Conservation (phyloP, 2,797 vertebrate genomes). For the Oreortyx pictus region DNA sequence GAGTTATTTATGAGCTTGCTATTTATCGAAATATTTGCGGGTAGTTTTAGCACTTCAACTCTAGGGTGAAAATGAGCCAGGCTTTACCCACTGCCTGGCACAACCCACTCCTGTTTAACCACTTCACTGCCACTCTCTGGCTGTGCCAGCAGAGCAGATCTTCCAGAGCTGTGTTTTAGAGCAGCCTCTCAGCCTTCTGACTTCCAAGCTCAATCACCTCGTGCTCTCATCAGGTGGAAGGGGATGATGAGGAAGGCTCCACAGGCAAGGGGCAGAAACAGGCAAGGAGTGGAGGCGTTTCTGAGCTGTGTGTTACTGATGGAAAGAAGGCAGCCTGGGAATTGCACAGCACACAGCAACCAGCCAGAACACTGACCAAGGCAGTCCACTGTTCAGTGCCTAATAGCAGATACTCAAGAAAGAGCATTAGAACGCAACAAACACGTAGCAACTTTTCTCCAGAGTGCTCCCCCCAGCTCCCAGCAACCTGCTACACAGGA, state of each 20-base stretch:
- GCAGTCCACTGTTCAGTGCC: not conserved
- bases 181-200: not conserved
- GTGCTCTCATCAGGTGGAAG: not conserved
- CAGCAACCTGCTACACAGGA: not conserved
- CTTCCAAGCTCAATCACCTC: not conserved
- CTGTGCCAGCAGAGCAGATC: not conserved
- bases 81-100: slow-evolving; percentile 3
- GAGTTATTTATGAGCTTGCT: slow-evolving; percentile 77
- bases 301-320: not conserved
- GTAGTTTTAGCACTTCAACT: slow-evolving; percentile 43
- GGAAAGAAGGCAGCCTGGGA: not conserved
- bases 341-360: not conserved
- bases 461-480: not conserved
- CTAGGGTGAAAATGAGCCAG: slow-evolving; percentile 35
- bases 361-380: not conserved
- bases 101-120: slow-evolving; percentile 35
- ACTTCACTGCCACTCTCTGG: not conserved
- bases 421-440: not conserved
- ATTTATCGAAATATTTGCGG: slow-evolving; percentile 76
- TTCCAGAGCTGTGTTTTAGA: not conserved
- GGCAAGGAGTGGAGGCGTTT: not conserved
- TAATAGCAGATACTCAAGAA: not conserved
- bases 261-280: fast-evolving
- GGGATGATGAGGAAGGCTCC: not conserved
- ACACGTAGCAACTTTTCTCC: not conserved